Percentiles rank a stretch among this genome's conserved stretches.
These are phyloP conservation scores for Strix aluco DNA, from an alignment of 2,113 vertebrate species.

Conservation along the genomic window DNA sequence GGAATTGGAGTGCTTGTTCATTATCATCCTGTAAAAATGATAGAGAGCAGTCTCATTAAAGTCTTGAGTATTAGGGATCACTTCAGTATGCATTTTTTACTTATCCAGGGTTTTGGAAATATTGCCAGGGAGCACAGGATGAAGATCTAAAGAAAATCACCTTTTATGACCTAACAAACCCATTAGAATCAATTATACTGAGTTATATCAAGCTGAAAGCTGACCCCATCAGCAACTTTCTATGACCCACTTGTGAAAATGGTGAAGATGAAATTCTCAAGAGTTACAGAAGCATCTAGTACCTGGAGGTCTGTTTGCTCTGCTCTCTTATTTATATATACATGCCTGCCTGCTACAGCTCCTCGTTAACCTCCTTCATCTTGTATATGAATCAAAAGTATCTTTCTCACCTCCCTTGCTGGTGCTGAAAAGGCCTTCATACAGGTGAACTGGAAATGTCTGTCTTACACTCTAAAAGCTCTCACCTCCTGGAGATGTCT, in stretches of 20 bases:
- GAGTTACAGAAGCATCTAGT: not conserved
- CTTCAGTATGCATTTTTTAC: constrained; percentile 1
- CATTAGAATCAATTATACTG: constrained; percentile 25
- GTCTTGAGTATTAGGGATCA: constrained; percentile 36
- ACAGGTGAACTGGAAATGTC: not conserved
- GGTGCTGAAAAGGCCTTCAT: not conserved
- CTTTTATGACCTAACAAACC: not conserved
- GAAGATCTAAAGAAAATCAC: not conserved
- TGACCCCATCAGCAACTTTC: not conserved
- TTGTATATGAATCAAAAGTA: not conserved
- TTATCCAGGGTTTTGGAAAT: not conserved
- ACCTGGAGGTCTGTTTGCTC: not conserved
- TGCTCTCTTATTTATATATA: not conserved
- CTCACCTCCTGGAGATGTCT: not conserved
- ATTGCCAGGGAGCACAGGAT: not conserved
- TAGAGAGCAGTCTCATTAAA: constrained; percentile 30
- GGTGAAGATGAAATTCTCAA: not conserved
- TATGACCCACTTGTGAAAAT: not conserved
- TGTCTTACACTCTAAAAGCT: not conserved
- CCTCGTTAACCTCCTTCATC: not conserved
- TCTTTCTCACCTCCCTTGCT: not conserved
- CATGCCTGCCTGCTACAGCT: not conserved
- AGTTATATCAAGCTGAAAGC: not conserved
- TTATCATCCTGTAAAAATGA: constrained; percentile 10
- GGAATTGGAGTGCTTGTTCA: not conserved